Base-by-base conservation (phyloP, 2,888 invertebrate genomes). In the Papilio gigon region DNA sequence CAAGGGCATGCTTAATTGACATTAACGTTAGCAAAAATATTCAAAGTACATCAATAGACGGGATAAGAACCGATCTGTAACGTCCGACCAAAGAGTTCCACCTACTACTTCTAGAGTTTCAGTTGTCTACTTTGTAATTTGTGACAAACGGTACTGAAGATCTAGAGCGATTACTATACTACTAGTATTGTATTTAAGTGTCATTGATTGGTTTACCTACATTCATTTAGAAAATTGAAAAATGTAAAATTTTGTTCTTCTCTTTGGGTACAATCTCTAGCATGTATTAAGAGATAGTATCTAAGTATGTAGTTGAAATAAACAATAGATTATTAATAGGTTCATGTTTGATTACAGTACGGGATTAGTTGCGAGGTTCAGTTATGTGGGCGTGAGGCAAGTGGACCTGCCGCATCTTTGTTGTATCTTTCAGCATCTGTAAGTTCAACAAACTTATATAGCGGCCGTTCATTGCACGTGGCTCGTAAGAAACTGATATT, bases 381-480 rank as follows among this genome's bases (percentile, higher is more conserved):
- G 64, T 68, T 77, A 77, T 76, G 75, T 78, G 77, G 75, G 74
- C 75, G 75, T 75, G 79, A 73, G n/a, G 76, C 75, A 76, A 71
- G 75, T 78, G n/a, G n/a, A n/a, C n/a, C n/a, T n/a, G n/a, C 77
- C 71, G 81, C 86, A 83, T 88, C 88, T 90, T 89, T 85, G 82
- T 80, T 82, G 82, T 81, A 85, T 89, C 89, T 88, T 87, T 89
- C 89, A 87, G 79, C 78, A 73, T 84, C 85, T 86, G 85, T 83
- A 86, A 78, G 88, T 88, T 89, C 87, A 89, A 87, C 76, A 88
- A 83, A 88, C 86, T 84, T 71, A 27, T 53, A 20, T 71, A 71
- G 73, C 74, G 70, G 71, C 71, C 71, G 70, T 70, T 73, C 61
- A 42, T 65, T 71, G 56, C 68, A 67, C 62, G 65, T 70, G 71